phyloP scores from a whole-genome alignment of 2,797 vertebrate species.

The Gallirallus australis region DNA sequence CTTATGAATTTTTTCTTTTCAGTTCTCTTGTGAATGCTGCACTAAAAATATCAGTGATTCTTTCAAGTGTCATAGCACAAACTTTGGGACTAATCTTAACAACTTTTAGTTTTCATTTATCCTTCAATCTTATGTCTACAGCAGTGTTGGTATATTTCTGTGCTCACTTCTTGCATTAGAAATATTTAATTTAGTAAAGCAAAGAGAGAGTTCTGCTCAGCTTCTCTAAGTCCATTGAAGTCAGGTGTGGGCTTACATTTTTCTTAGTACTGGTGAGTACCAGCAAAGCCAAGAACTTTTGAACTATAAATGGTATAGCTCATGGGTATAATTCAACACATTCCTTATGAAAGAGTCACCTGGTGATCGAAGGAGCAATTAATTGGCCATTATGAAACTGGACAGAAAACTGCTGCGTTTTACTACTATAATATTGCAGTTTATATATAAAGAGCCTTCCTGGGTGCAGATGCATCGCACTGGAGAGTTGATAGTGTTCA shows the following conservation, averaged over 20 bases:
- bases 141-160: neutral
- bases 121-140: neutral
- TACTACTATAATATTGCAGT: neutral
- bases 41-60: neutral
- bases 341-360: neutral
- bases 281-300: neutral
- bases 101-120: neutral
- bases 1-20: neutral
- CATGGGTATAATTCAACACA: neutral
- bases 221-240: neutral
- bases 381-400: neutral
- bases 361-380: neutral
- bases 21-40: neutral
- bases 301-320: neutral
- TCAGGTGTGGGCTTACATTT: neutral
- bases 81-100: neutral
- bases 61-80: neutral
- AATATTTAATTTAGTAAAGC: neutral
- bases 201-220: neutral
- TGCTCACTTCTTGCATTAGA: neutral
- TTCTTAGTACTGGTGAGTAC: neutral
- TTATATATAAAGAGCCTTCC: neutral
- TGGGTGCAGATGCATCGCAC: neutral
- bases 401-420: neutral
- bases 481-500: neutral